Percentiles rank a stretch among this genome's conserved stretches.
These are phyloP conservation scores for Pterocles gutturalis DNA, from an alignment of 2,113 vertebrate species.

Conservation along the genomic window DNA sequence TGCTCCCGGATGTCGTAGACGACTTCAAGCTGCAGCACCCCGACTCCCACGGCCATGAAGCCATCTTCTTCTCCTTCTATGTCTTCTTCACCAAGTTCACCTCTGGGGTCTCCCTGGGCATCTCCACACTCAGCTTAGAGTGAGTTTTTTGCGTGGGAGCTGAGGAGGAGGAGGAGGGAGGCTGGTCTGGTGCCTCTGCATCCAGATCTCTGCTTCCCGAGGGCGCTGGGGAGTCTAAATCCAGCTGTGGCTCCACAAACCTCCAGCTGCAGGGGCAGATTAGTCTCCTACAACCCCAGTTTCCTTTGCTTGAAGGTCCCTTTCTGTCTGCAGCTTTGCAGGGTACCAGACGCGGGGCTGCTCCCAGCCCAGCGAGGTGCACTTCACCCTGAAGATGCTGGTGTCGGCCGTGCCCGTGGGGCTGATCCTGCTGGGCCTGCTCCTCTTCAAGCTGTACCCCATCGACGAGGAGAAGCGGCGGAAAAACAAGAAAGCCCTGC, in stretches of 20 bases:
- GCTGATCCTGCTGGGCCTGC: conserved; percentile 86
- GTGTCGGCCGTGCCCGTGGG: conserved; percentile 85
- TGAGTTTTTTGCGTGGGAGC: conserved; percentile 61
- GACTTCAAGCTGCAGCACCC: conserved; percentile 93
- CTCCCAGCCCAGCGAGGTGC: conserved; percentile 82
- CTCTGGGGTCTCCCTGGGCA: conserved; percentile 90
- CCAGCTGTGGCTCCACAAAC: fast-evolving
- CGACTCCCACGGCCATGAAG: conserved; percentile 82
- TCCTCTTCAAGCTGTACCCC: conserved; percentile 91
- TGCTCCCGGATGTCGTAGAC: conserved; percentile 93
- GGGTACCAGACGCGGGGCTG: conserved; percentile 87
- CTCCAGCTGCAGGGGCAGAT: background rate
- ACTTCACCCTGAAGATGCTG: conserved; percentile 89
- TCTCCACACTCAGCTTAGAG: conserved; percentile 94
- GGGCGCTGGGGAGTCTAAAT: background rate
- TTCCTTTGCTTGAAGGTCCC: background rate
- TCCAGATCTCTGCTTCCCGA: background rate
- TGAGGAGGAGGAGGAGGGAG: background rate
- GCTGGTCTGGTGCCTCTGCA: background rate
- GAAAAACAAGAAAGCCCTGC: conserved; percentile 86
- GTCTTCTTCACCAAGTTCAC: conserved; percentile 97
- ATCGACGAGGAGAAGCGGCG: conserved; percentile 87
- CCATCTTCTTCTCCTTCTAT: conserved; percentile 96
- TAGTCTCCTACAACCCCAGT: fast-evolving
- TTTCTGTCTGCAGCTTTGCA: conserved; percentile 82